phyloP scores from a whole-genome alignment of 2,113 vertebrate species.

The Bujurquina vittata region DNA sequence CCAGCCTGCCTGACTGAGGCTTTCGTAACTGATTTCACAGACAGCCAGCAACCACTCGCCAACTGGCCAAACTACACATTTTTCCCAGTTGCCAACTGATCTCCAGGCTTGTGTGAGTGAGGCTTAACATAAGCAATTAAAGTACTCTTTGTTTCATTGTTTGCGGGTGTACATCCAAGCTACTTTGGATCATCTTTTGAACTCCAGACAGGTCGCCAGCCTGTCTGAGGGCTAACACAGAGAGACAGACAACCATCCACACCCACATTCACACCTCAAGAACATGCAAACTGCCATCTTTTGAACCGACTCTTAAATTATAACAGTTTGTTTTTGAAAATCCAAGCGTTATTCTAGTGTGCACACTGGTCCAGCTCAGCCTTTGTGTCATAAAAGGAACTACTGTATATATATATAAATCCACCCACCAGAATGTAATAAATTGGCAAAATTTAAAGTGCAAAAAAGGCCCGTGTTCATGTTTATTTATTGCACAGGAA shows the following conservation, averaged over 20 bases:
- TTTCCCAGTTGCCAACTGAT: neutral
- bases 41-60: too few species aligned
- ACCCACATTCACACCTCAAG: too few species aligned
- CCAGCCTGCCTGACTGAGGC: too few species aligned
- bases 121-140: neutral
- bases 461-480: neutral
- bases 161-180: neutral
- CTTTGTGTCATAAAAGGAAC: neutral
- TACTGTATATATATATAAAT: neutral
- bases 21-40: too few species aligned
- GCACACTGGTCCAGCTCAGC: neutral
- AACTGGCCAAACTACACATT: neutral
- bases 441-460: neutral
- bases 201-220: too few species aligned
- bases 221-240: too few species aligned
- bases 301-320: neutral
- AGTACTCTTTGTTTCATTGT: neutral
- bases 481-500: conserved; percentile 6
- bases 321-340: neutral
- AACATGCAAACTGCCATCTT: neutral
- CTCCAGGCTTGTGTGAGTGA: neutral
- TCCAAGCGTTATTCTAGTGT: neutral
- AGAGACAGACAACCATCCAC: too few species aligned
- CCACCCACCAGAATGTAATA: neutral
- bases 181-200: neutral